Percentiles rank a stretch among this genome's conserved stretches.
These are phyloP conservation scores for Dicrostonyx torquatus DNA, from an alignment of 2,797 vertebrate species.

Conservation along the genomic window DNA sequence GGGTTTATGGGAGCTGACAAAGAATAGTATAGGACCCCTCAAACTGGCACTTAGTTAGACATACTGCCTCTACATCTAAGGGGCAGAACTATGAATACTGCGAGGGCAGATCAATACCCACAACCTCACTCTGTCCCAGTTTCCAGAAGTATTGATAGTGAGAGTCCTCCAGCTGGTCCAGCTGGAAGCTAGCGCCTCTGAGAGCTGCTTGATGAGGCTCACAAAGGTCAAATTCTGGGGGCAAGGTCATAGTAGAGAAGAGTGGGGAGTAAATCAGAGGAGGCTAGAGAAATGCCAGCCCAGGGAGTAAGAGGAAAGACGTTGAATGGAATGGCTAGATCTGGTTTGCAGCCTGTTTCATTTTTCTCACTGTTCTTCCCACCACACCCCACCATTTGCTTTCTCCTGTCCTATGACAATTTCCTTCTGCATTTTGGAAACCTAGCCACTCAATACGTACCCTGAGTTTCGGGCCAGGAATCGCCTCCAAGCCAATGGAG, in stretches of 20 bases:
- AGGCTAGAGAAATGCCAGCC: not conserved
- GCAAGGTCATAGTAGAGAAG: not conserved
- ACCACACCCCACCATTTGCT: not conserved
- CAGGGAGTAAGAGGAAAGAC: not conserved
- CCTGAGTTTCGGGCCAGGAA: constrained; percentile 57
- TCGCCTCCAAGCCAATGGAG: constrained; percentile 46
- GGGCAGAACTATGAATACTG: not conserved
- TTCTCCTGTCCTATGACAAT: not conserved
- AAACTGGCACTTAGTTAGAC: not conserved
- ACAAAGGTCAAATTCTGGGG: not conserved
- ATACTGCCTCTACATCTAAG: not conserved
- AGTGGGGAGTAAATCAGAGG: not conserved
- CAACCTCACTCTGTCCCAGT: not conserved
- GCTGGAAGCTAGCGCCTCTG: not conserved
- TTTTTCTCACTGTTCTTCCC: not conserved
- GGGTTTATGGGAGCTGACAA: not conserved
- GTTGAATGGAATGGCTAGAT: not conserved
- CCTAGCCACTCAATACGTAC: constrained; percentile 19
- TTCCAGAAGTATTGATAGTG: not conserved
- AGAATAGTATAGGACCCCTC: not conserved
- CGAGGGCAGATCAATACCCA: not conserved
- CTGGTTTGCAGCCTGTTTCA: not conserved
- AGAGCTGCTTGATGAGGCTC: not conserved
- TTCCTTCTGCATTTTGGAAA: constrained; percentile 66
- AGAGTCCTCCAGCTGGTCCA: not conserved